These are phyloP conservation scores for Desoria tigrina DNA, from an alignment of 2,888 invertebrate genomes.

Conservation along the genomic window DNA sequence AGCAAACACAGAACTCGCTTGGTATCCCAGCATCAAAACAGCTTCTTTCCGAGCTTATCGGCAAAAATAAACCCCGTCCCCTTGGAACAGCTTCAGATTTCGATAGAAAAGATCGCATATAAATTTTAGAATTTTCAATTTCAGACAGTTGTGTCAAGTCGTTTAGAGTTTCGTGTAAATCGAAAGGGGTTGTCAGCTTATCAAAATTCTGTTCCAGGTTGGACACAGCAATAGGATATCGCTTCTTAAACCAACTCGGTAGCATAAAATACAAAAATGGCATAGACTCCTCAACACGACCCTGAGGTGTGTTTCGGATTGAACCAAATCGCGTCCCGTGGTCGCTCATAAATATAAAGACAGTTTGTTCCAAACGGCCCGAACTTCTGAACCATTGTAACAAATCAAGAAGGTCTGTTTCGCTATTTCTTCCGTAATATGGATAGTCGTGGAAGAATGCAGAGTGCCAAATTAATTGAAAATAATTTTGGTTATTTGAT, in stretches of 20 bases:
- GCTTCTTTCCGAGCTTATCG: not conserved
- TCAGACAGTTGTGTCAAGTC: slow-evolving; percentile 63
- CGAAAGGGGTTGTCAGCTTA: slow-evolving; percentile 75
- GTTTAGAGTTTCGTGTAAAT: slow-evolving; percentile 75
- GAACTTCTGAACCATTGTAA: slow-evolving; percentile 62
- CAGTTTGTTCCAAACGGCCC: slow-evolving; percentile 67
- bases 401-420: slow-evolving; percentile 66
- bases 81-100: not conserved
- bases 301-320: slow-evolving; percentile 78
- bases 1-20: slow-evolving; percentile 20
- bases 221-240: slow-evolving; percentile 59
- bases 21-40: slow-evolving; percentile 17
- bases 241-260: slow-evolving; percentile 64
- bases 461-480: too few relatives aligned
- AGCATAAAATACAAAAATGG: slow-evolving; percentile 75
- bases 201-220: slow-evolving; percentile 62
- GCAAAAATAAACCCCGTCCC: slow-evolving; percentile 11
- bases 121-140: not conserved
- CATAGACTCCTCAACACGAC: slow-evolving; percentile 76
- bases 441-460: slow-evolving; percentile 80
- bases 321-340: slow-evolving; percentile 87
- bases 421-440: slow-evolving; percentile 74
- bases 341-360: slow-evolving; percentile 75
- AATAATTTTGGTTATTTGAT: too few relatives aligned
- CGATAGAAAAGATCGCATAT: too few relatives aligned